Evolutionary conservation across 2,888 invertebrate genomes (phyloP), one percentile per base, ranked within the genome.

Genomic region (Hipparchia sbordonii): DNA sequence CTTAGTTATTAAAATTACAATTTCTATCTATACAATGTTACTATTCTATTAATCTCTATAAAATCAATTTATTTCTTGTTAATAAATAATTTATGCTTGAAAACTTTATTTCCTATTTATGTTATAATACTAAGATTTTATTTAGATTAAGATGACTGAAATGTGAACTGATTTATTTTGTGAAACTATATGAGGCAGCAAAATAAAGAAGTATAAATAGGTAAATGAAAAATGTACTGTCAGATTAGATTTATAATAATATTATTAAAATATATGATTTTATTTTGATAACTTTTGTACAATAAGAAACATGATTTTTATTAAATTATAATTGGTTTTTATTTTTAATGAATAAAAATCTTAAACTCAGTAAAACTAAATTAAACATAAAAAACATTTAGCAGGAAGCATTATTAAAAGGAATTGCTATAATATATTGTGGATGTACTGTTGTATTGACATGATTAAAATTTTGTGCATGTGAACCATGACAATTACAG

Each of bases 341-440:
- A 39, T 39, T 39, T 39, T 39, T 46, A 46, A 46, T 6, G 13
- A 60, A 45, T 39, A 62, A 62, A 7, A 46, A 13, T 12, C 10
- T n/a, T 6, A 46, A 6, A 46, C 4, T 6, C 13, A 45, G 10
- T 62, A 46, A 46, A 8, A 8, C 8, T 60, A 9, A 9, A 13
- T 8, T 2, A n/a, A 23, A 57, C 52, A 3, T 52, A 23, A 0
- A 8, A 63, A 8, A 67, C 61, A 60, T 68, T 59, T 61, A 60
- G 63, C 67, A 39, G 39, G 39, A 39, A 5, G 69, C 48, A 71
- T 81, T 83, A 59, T 80, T 83, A 57, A 80, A 82, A 9, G 88
- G 86, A 2, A 87, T 69, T 13, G 84, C 80, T 13, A 89, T 77
- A 2, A 90, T 78, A 74, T 87, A 88, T 72, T 88, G 88, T 51